Evolutionary conservation across 2,113 vertebrate genomes (phyloP).

Genomic region (Tretioscincus oriximinensis): DNA sequence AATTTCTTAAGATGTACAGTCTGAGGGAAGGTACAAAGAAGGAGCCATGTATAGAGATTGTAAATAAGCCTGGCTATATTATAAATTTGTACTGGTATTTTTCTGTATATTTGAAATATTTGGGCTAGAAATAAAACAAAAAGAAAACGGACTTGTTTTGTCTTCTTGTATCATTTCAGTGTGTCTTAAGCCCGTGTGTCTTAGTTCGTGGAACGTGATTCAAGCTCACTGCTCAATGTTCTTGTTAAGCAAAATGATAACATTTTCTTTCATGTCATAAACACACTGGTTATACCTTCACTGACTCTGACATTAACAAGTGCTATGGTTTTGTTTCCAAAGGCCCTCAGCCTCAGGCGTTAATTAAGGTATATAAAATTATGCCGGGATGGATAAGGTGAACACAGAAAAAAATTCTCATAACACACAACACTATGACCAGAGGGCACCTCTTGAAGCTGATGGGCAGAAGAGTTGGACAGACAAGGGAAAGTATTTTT

Average conservation of each 20-base stretch:
- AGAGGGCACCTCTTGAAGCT: too few species aligned
- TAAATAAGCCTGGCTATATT: conserved; percentile 71
- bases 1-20: conserved; percentile 1
- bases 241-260: too few species aligned
- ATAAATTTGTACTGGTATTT: conserved; percentile 70
- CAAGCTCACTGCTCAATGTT: not conserved
- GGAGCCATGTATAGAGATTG: conserved; percentile 58
- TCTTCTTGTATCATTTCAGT: not conserved
- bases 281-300: not conserved
- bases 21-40: conserved; percentile 2
- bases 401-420: too few species aligned
- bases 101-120: conserved; percentile 75
- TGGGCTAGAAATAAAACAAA: conserved; percentile 69
- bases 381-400: too few species aligned
- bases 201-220: not conserved
- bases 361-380: too few species aligned
- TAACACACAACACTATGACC: too few species aligned
- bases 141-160: conserved; percentile 39
- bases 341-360: too few species aligned
- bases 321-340: not conserved
- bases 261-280: not conserved
- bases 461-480: too few species aligned
- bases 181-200: not conserved
- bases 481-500: too few species aligned
- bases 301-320: not conserved